phyloP scores from a whole-genome alignment of 2,113 vertebrate species.

The Elachura formosa region DNA sequence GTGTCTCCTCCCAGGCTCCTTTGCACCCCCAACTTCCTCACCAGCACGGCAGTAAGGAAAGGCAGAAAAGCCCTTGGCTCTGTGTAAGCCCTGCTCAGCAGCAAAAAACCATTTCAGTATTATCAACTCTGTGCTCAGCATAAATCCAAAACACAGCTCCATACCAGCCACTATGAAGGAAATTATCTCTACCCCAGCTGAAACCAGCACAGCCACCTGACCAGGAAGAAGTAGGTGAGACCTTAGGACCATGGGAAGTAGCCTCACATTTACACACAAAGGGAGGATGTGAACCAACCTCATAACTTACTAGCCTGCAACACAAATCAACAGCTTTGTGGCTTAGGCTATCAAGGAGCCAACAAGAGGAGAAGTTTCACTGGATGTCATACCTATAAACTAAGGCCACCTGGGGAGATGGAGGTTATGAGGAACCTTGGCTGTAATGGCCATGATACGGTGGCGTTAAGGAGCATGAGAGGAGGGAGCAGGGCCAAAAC shows the following conservation, averaged over 20 bases:
- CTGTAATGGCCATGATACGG: not conserved
- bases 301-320: not conserved
- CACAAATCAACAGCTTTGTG: not conserved
- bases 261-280: not conserved
- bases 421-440: not conserved
- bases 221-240: not conserved
- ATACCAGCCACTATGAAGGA: not conserved
- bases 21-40: not conserved
- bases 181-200: not conserved
- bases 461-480: not conserved
- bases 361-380: rapidly evolving
- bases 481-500: not conserved
- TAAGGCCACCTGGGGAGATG: not conserved
- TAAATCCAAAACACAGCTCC: not conserved
- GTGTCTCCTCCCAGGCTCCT: not conserved
- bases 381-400: not conserved
- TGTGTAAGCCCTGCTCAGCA: not conserved
- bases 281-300: not conserved
- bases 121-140: not conserved
- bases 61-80: not conserved
- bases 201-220: not conserved
- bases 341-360: rapidly evolving
- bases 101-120: not conserved
- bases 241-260: not conserved
- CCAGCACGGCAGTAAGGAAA: not conserved